Percentiles rank a stretch among this genome's conserved stretches.
phyloP scores from a whole-genome alignment of 2,888 invertebrate genomes.

The Coelopa pilipes region DNA sequence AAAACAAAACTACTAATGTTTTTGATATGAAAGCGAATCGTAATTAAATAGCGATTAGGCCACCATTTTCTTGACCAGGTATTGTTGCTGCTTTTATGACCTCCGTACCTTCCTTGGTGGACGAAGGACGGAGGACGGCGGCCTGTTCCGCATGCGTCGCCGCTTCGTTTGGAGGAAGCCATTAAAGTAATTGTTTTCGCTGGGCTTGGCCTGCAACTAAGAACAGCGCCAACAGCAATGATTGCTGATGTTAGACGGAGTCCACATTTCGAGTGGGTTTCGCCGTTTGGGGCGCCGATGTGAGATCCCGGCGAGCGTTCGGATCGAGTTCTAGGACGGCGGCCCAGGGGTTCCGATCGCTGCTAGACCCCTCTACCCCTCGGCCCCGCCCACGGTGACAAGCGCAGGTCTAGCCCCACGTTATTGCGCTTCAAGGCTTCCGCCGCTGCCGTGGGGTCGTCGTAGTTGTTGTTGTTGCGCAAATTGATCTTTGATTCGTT shows the following conservation, averaged over 20 bases:
- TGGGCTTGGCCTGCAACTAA: conserved; percentile 11
- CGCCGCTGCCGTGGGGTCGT: background rate
- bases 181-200: conserved; percentile 65
- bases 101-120: background rate
- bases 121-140: too few relatives aligned
- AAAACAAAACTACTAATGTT: conserved; percentile 20
- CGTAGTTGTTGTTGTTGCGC: conserved; percentile 8
- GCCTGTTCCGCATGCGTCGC: background rate
- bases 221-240: too few relatives aligned
- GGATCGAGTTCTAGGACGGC: too few relatives aligned
- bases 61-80: conserved; percentile 62
- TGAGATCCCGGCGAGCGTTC: too few relatives aligned
- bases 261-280: too few relatives aligned
- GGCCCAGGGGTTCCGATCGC: too few relatives aligned
- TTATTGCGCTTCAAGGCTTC: background rate
- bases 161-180: conserved; percentile 59
- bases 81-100: conserved; percentile 38
- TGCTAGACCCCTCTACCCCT: too few relatives aligned
- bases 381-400: too few relatives aligned
- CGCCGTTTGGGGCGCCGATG: too few relatives aligned
- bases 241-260: too few relatives aligned
- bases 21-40: conserved; percentile 40
- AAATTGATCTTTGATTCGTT: conserved; percentile 51
- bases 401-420: background rate
- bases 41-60: conserved; percentile 67